phyloP scores from a whole-genome alignment of 2,797 vertebrate species.

The Propithecus deckenii region DNA sequence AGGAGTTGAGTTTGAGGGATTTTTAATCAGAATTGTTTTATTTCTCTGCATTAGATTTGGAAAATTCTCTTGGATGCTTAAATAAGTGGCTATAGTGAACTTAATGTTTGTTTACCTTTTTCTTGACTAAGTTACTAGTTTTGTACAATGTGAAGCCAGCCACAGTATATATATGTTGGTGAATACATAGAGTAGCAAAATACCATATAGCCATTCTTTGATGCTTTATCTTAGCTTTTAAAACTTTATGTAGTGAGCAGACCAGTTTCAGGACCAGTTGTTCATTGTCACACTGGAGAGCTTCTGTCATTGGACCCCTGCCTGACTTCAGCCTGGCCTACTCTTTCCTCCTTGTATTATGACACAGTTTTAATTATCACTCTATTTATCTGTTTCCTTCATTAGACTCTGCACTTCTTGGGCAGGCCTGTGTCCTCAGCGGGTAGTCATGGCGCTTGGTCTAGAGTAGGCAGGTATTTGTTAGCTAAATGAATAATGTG shows the following conservation, averaged over 20 bases:
- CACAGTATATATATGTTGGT: not conserved
- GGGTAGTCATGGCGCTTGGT: not conserved
- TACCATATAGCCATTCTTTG: not conserved
- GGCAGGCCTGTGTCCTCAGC: not conserved
- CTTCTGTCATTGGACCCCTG: not conserved
- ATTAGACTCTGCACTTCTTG: not conserved
- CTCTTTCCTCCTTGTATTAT: not conserved
- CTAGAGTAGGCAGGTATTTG: not conserved
- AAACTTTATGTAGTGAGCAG: not conserved
- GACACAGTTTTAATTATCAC: not conserved
- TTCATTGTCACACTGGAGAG: not conserved
- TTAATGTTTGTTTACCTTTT: not conserved
- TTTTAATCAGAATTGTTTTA: not conserved
- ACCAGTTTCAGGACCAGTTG: not conserved
- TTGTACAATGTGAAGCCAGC: not conserved
- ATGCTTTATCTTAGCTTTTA: not conserved
- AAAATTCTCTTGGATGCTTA: not conserved
- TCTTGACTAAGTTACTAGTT: not conserved
- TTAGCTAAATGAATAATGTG: not conserved
- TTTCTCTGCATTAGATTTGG: not conserved
- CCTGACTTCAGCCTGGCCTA: rapidly evolving
- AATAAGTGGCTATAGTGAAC: not conserved
- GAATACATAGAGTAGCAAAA: not conserved
- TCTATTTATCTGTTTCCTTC: not conserved
- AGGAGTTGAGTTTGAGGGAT: not conserved